Conservation (phyloP, 2,797 vertebrate species). For the Hylomyscus alleni region DNA sequence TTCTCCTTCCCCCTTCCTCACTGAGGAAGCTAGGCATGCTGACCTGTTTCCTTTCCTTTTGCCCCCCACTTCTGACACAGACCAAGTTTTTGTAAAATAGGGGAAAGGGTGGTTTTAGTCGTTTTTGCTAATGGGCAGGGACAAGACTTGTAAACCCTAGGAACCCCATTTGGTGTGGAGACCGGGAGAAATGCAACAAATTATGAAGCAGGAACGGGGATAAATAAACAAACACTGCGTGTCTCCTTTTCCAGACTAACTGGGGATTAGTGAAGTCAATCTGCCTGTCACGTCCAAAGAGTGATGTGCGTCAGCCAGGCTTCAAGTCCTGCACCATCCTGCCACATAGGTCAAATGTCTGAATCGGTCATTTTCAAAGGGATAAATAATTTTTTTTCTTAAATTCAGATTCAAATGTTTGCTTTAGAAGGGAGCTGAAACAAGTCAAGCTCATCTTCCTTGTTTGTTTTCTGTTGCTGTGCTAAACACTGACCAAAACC, state of each 20-base stretch:
- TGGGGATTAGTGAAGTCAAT: neutral
- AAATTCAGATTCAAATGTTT: neutral
- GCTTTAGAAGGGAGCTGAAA: neutral
- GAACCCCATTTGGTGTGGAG: neutral
- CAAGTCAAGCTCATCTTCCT: neutral
- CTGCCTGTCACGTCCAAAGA: neutral
- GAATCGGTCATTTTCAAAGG: neutral
- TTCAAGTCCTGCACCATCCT: neutral
- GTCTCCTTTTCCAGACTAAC: neutral
- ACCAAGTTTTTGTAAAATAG: conserved; percentile 50
- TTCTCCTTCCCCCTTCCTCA: conserved; percentile 23
- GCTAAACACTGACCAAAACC: neutral
- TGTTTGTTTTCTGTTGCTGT: neutral
- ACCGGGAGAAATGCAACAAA: conserved; percentile 15
- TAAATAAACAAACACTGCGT: neutral
- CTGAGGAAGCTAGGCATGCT: conserved; percentile 42
- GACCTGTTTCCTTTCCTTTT: conserved; percentile 15
- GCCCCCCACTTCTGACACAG: neutral
- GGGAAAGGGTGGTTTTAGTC: conserved; percentile 47
- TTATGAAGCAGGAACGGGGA: too few species aligned
- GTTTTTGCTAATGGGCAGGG: conserved; percentile 1
- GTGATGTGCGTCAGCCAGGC: neutral
- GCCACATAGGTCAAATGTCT: neutral
- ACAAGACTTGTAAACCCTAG: neutral
- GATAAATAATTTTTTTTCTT: too few species aligned